phyloP scores from a whole-genome alignment of 2,113 vertebrate genomes.

The Ammodytes marinus region DNA sequence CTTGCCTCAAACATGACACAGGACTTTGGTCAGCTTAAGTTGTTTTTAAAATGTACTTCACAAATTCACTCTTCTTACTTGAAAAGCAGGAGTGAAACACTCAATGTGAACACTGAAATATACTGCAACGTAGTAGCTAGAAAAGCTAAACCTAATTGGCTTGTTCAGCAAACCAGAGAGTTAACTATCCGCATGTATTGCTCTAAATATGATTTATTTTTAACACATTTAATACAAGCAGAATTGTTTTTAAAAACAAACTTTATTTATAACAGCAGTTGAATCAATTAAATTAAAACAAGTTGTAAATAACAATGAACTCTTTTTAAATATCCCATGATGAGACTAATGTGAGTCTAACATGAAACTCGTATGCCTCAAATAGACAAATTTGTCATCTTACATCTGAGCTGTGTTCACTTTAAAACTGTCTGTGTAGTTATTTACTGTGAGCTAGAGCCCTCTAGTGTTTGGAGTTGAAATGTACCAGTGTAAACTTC shows the following conservation, averaged over 20 bases:
- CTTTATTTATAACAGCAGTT: conserved; percentile 13
- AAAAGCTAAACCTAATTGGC: not conserved
- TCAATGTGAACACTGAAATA: not conserved
- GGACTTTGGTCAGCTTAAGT: not conserved
- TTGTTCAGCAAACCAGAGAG: not conserved
- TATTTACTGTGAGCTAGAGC: conserved; percentile 43
- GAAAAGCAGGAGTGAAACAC: not conserved
- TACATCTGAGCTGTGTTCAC: not conserved
- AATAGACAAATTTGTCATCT: not conserved
- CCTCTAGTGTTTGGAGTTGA: conserved; percentile 55
- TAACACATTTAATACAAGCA: not conserved
- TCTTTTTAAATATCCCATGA: not conserved
- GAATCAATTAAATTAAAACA: not conserved
- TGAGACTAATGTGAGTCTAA: not conserved
- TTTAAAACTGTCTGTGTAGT: not conserved
- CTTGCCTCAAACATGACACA: not conserved
- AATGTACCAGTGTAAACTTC: not conserved
- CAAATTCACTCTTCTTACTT: too few relatives aligned
- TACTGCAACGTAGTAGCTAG: not conserved
- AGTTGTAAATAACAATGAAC: not conserved
- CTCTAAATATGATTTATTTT: not conserved
- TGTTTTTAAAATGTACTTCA: not conserved
- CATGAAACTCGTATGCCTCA: not conserved
- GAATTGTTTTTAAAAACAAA: not conserved
- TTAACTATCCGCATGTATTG: not conserved